Evolutionary conservation across 2,113 vertebrate species (phyloP).

Genomic region (Thymallus thymallus): DNA sequence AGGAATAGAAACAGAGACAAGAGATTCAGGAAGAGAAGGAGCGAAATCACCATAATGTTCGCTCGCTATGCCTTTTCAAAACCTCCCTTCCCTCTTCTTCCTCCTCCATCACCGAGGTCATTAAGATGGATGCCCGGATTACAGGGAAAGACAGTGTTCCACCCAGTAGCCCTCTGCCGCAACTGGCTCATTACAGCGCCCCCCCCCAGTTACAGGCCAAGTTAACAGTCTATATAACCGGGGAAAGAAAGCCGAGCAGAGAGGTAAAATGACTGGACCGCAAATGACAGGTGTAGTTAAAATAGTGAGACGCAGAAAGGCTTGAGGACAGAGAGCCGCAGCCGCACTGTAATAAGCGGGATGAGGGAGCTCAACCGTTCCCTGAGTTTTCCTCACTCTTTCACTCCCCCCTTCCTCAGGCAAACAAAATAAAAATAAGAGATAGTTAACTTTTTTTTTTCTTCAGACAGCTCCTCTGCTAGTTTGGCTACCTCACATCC

Average conservation of each 20-base stretch:
- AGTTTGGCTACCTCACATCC: not conserved
- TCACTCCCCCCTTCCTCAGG: slow-evolving; percentile 45
- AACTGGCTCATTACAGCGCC: slow-evolving; percentile 27
- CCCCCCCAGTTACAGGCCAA: slow-evolving; percentile 64
- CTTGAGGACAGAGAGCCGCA: slow-evolving; percentile 67
- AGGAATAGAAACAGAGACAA: not conserved
- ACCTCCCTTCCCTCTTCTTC: slow-evolving; percentile 14
- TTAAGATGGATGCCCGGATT: slow-evolving; percentile 69
- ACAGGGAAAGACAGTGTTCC: slow-evolving; percentile 52
- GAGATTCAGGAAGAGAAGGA: slow-evolving; percentile 15
- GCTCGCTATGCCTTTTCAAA: slow-evolving; percentile 34
- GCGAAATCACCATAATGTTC: slow-evolving; percentile 22
- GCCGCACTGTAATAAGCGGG: slow-evolving; percentile 66
- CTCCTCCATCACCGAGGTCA: slow-evolving; percentile 50
- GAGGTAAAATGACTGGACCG: slow-evolving; percentile 75
- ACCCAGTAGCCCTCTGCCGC: slow-evolving; percentile 51
- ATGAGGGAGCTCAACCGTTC: slow-evolving; percentile 68
- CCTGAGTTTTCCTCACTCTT: slow-evolving; percentile 62
- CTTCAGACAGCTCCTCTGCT: slow-evolving; percentile 9
- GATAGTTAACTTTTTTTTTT: slow-evolving; percentile 67
- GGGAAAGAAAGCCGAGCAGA: slow-evolving; percentile 61
- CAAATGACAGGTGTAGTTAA: slow-evolving; percentile 81
- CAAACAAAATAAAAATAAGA: slow-evolving; percentile 63
- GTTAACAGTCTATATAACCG: slow-evolving; percentile 72
- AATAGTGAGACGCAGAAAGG: slow-evolving; percentile 72